These are phyloP conservation scores for Sceliomorpha sp. DNA, from an alignment of 2,888 invertebrate species.

Conservation along the genomic window DNA sequence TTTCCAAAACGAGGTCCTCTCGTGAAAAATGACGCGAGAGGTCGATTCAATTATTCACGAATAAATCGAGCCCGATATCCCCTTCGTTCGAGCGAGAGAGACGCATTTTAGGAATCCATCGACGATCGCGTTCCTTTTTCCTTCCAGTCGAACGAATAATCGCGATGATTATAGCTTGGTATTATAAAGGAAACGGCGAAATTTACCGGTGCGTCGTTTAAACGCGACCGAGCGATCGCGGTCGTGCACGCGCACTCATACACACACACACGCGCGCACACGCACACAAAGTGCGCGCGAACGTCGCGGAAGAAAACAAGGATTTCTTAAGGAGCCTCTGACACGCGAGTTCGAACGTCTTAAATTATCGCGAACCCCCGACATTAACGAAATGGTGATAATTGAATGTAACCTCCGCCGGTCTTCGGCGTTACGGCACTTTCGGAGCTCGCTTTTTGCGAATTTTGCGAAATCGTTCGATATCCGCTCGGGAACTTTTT, in stretches of 20 bases:
- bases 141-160: slow-evolving; percentile 32
- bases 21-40: slow-evolving; percentile 22
- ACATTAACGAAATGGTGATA: slow-evolving; percentile 49
- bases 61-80: slow-evolving; percentile 10
- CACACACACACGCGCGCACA: slow-evolving; percentile 25
- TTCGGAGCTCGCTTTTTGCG: slow-evolving; percentile 18
- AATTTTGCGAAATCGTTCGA: slow-evolving; percentile 18
- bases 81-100: too few relatives aligned
- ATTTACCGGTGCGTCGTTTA: slow-evolving; percentile 35
- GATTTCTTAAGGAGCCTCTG: slow-evolving; percentile 41
- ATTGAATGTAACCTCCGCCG: slow-evolving; percentile 45
- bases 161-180: slow-evolving; percentile 35
- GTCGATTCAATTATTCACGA: slow-evolving; percentile 27
- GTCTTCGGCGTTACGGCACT: slow-evolving; percentile 23
- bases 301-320: slow-evolving; percentile 41
- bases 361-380: slow-evolving; percentile 46
- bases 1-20: slow-evolving; percentile 5
- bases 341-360: slow-evolving; percentile 52
- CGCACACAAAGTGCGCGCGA: slow-evolving; percentile 17
- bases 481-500: slow-evolving; percentile 23
- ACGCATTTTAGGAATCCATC: slow-evolving; percentile 6
- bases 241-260: slow-evolving; percentile 34
- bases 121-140: slow-evolving; percentile 4
- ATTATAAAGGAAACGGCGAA: slow-evolving; percentile 47
- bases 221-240: slow-evolving; percentile 37